Evolutionary conservation across 2,797 vertebrate species (phyloP).

Genomic region (Tokudaia muenninki): DNA sequence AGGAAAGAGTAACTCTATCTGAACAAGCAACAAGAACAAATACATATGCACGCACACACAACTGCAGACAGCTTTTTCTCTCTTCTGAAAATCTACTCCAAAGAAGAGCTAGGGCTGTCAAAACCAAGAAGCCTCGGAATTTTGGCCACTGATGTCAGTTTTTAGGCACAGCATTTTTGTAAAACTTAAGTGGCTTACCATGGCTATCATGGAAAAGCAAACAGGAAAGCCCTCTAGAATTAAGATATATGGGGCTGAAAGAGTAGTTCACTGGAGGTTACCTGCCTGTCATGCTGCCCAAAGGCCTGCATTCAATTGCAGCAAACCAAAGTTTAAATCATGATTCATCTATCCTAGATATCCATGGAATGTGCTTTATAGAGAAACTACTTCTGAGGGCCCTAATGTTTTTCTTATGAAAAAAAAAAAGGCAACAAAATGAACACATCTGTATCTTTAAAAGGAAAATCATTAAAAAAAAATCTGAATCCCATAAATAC

Average conservation of each 20-base stretch:
- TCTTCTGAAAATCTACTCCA: slow-evolving; percentile 31
- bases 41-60: too few relatives aligned
- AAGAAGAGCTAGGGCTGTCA: not conserved
- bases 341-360: not conserved
- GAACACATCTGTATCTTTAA: not conserved
- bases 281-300: not conserved
- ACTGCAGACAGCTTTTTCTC: not conserved
- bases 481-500: not conserved
- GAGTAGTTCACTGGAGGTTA: too few relatives aligned
- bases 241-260: not conserved
- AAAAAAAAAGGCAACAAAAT: slow-evolving; percentile 38
- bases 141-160: not conserved
- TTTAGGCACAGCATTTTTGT: slow-evolving; percentile 10
- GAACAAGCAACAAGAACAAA: not conserved
- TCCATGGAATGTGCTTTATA: not conserved
- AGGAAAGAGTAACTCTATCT: not conserved
- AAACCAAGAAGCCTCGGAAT: not conserved
- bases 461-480: not conserved
- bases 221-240: not conserved
- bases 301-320: not conserved
- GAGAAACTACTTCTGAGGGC: not conserved
- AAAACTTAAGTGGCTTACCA: not conserved
- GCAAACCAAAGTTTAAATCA: not conserved
- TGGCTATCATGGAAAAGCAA: not conserved
- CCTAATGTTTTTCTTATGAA: not conserved